These are phyloP conservation scores for Pelosia muscerda DNA, from an alignment of 2,888 invertebrate genomes.

Conservation along the genomic window DNA sequence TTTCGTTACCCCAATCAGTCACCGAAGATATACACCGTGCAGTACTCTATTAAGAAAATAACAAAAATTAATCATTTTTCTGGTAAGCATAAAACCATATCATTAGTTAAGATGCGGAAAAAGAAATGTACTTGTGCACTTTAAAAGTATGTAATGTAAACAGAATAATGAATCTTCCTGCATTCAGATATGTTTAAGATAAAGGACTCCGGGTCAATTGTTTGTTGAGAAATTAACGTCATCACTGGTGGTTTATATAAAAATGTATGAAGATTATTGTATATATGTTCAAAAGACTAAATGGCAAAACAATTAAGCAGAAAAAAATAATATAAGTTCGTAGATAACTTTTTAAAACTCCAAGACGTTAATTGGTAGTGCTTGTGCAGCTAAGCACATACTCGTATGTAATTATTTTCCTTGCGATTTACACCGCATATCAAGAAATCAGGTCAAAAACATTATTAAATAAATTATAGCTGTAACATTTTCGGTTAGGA, in stretches of 20 bases:
- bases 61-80: conserved; percentile 32
- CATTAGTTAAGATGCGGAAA: conserved; percentile 43
- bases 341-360: neutral
- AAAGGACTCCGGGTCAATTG: conserved; percentile 43
- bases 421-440: too few species aligned
- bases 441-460: too few species aligned
- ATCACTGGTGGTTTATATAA: neutral
- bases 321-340: neutral
- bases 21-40: neutral
- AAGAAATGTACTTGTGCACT: conserved; percentile 12
- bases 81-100: conserved; percentile 12
- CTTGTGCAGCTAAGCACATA: too few species aligned
- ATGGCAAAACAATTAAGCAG: neutral
- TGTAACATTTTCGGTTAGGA: too few species aligned
- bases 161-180: conserved; percentile 42
- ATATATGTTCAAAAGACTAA: neutral
- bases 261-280: neutral
- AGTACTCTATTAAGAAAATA: neutral
- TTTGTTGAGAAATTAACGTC: conserved; percentile 21
- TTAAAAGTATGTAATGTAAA: conserved; percentile 29
- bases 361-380: too few species aligned
- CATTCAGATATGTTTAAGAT: conserved; percentile 30
- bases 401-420: too few species aligned
- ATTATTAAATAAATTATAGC: too few species aligned
- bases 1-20: conserved; percentile 8